Evolutionary conservation across 2,888 invertebrate species (phyloP), one percentile per base, ranked within the genome.

Genomic region (Marasmarcha lunaedactyla): DNA sequence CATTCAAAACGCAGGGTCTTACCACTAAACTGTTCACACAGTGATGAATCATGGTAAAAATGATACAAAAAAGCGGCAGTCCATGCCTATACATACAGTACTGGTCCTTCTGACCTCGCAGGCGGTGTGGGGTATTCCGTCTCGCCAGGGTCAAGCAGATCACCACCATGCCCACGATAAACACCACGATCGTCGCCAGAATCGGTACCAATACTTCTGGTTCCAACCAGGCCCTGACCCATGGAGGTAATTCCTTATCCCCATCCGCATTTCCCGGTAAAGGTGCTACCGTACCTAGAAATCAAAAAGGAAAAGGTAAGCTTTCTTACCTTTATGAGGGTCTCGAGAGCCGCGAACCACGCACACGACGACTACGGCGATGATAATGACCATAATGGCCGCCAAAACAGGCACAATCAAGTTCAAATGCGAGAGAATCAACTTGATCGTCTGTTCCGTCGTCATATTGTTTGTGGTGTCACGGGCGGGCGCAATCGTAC

Each of bases 371-470:
- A 94, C 90, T 69, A 95, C 90, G 62, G 95, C 95, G 78, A 95
- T 92, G 73, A 96, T 91, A 78, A 95, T 93, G 84, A 97, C 95
- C 64, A 96, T 88, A 57, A 94, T 87, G 58, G 95, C 94, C 53
- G 95, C 94, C 71, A 94, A 92, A 59, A 96, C 93, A 42, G 96
- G 96, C 63, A 97, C 93, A 84, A 97, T 93, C 68, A 97, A 90
- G 87, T 95, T 94, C 70, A 95, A 88, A 84, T 95, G 94, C 60
- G 93, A 90, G 81, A 94, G 89, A 76, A 95, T 89, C 66, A 93
- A 90, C 87, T 91, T 91, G 85, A 94, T 87, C 56, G 93, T 92
- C 76, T 92, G 92, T 81, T 93, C 92, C 63, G 88, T 85, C 62
- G 90, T 90, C 63, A 89, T 85, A 59, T 89, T 86, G 67, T 91